phyloP scores from a whole-genome alignment of 2,797 vertebrate species.

The Graptemys geographica region DNA sequence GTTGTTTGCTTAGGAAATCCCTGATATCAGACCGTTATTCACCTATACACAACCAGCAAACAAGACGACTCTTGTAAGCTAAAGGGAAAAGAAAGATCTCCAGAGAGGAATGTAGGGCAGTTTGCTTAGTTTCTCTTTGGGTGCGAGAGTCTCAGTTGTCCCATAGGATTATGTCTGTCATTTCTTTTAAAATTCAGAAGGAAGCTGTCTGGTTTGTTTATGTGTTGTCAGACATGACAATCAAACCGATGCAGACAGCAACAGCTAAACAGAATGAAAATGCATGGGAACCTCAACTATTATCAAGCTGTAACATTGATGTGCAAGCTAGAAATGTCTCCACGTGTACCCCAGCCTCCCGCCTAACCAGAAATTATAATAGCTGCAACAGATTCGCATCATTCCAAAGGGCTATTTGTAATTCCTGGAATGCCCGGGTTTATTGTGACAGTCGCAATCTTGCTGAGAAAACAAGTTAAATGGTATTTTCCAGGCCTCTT shows the following conservation, averaged over 20 bases:
- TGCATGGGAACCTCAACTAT: neutral
- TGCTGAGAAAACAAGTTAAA: neutral
- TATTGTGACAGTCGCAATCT: neutral
- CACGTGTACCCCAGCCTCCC: neutral
- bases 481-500: neutral
- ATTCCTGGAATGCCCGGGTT: neutral
- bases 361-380: neutral
- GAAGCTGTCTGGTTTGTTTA: neutral
- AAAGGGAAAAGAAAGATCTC: neutral
- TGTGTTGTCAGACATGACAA: neutral
- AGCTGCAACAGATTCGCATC: accelerated
- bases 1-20: neutral
- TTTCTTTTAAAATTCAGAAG: neutral
- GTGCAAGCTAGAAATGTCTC: neutral
- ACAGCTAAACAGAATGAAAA: neutral
- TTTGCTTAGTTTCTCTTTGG: accelerated
- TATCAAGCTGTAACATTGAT: neutral
- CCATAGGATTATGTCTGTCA: neutral
- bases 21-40: neutral
- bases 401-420: neutral
- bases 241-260: neutral
- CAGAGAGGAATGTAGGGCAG: accelerated
- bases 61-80: accelerated
- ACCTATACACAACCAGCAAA: neutral
- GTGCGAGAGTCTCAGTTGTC: neutral